Base-by-base conservation (phyloP, 2,113 vertebrate genomes). In the Saguinus imperator region DNA sequence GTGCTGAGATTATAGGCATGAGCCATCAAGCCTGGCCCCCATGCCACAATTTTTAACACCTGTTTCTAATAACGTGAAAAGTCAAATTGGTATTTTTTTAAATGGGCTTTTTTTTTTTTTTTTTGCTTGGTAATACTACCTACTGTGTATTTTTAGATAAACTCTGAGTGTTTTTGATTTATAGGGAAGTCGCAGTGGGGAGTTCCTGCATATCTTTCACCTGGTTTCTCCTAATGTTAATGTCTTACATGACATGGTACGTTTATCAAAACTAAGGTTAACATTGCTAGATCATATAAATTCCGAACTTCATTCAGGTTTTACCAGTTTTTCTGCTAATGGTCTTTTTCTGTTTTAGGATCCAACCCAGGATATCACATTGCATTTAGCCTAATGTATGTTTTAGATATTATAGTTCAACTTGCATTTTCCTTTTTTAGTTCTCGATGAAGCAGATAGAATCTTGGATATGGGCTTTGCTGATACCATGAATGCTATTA, bases 381-480 rank as follows among this genome's bases (percentile, higher is more conserved):
- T 90, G 16, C 14, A 55, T 92, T 77, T 79, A 35, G 45, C 68
- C 29, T 77, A 50, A 43, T 75, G 6, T 37, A 9, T 72, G 18
- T 68, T 45, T 64, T 66, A 84, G 35, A 61, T 94, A 52, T 79
- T 93, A 21, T 89, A 68, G 37, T 96, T 88, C 25, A 97, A 11
- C 23, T 72, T 88, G 37, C 35, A 0, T 98, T 84, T 97, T 98
- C 77, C 77, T 75, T 79, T 98, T 98, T 68, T 80, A 99, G 99
- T 99, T 96, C 98, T 99, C 97, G 99, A 99, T 97, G 99, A 99
- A 98, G 99, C 99, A 11, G 99, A 99, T 94, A 99, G 99, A 94
- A 99, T 99, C 98, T 98, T 99, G 95, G 99, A 99, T 97, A 99
- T 99, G 99, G 99, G 99, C 4, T 99, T 99, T 93, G 99, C 99